Conservation (phyloP, 64 coral and sea anemone genomes). For the Platygyra sinensis region DNA sequence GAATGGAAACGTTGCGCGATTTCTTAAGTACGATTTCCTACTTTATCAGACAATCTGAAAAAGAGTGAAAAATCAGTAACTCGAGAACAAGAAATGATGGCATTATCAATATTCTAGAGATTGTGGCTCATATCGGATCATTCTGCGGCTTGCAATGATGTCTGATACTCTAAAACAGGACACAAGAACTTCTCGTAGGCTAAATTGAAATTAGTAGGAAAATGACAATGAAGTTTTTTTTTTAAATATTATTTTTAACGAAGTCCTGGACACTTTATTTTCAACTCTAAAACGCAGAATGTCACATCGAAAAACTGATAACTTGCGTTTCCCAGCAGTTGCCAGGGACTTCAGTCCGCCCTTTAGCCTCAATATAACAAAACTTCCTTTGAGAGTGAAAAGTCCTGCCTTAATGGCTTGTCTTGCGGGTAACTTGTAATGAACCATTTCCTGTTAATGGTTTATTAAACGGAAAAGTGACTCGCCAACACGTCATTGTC, state of each 20-base stretch:
- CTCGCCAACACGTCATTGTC: constrained; percentile 11
- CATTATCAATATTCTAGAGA: not conserved
- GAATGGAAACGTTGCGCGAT: not conserved
- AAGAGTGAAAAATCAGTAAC: not conserved
- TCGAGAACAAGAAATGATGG: not conserved
- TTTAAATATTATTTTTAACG: too few relatives aligned
- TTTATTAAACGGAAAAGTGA: constrained; percentile 43
- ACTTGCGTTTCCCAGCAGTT: too few relatives aligned
- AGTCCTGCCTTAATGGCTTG: not conserved
- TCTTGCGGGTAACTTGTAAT: constrained; percentile 11
- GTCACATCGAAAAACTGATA: too few relatives aligned
- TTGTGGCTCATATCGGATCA: not conserved
- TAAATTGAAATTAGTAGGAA: not conserved
- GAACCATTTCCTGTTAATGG: constrained; percentile 29
- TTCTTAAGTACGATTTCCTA: not conserved
- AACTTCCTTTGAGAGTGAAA: not conserved
- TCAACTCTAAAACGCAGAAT: not conserved
- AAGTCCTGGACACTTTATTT: not conserved
- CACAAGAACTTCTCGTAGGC: not conserved
- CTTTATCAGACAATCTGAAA: not conserved
- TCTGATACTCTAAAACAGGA: not conserved
- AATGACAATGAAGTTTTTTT: not conserved
- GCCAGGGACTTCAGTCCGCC: too few relatives aligned
- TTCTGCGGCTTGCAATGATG: not conserved
- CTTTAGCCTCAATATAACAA: not conserved